phyloP scores from a whole-genome alignment of 2,797 vertebrate species.

The Rhinophrynus dorsalis region DNA sequence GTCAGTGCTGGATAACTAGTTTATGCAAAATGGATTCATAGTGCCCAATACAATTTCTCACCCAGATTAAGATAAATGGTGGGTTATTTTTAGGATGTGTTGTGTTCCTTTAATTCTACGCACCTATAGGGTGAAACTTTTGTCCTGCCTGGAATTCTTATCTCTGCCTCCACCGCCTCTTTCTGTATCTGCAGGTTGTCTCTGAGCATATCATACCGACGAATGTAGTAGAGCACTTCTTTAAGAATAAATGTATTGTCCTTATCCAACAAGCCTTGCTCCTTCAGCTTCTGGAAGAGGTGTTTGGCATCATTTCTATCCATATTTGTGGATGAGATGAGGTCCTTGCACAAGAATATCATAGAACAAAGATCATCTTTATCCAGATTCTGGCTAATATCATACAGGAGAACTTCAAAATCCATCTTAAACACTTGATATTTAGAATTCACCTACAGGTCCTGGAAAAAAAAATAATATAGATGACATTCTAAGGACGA shows the following conservation, averaged over 20 bases:
- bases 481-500: not conserved
- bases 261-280: conserved; percentile 49
- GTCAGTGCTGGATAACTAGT: too few species aligned
- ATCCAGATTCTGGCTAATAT: conserved; percentile 56
- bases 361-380: conserved; percentile 54
- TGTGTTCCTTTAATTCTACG: too few species aligned
- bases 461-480: conserved; percentile 38
- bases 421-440: too few species aligned
- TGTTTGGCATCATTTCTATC: conserved; percentile 50
- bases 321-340: conserved; percentile 53
- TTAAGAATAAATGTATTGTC: conserved; percentile 55
- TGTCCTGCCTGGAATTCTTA: conserved; percentile 42
- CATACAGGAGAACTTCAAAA: conserved; percentile 30
- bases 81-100: too few species aligned
- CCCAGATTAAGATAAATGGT: too few species aligned
- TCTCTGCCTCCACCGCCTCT: conserved; percentile 51
- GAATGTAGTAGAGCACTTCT: conserved; percentile 63
- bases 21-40: too few species aligned
- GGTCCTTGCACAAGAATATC: conserved; percentile 65
- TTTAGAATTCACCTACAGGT: too few species aligned
- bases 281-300: conserved; percentile 56
- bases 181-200: conserved; percentile 33
- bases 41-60: too few species aligned
- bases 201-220: conserved; percentile 56
- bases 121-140: conserved; percentile 65